Conservation (phyloP, 1,140 invertebrate species). For the Psix sp. region DNA sequence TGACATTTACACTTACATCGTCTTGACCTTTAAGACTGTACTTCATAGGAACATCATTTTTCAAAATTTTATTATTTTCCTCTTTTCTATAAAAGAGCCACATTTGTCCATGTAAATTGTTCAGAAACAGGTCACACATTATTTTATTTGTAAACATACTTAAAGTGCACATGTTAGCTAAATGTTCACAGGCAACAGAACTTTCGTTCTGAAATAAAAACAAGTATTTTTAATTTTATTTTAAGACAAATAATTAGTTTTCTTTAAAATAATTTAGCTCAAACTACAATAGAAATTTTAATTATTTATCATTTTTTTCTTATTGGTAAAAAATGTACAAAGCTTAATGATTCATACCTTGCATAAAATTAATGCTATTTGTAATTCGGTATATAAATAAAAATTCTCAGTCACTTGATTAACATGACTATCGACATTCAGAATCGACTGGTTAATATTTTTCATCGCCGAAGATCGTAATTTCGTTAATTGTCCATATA, state of each 20-base stretch:
- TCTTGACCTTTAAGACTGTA: conserved; percentile 77
- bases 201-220: conserved; percentile 75
- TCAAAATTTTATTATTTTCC: conserved; percentile 74
- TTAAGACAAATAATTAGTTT: background rate
- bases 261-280: conserved; percentile 9
- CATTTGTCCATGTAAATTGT: conserved; percentile 70
- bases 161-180: conserved; percentile 84
- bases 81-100: conserved; percentile 79
- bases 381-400: conserved; percentile 76
- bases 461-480: conserved; percentile 73
- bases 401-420: conserved; percentile 73
- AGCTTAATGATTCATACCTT: conserved; percentile 68
- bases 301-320: too few relatives aligned
- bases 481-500: conserved; percentile 56
- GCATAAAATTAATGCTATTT: conserved; percentile 76
- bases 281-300: background rate
- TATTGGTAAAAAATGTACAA: background rate
- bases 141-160: conserved; percentile 77
- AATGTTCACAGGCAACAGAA: conserved; percentile 80
- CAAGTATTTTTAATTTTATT: conserved; percentile 47
- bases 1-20: conserved; percentile 63
- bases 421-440: conserved; percentile 71
- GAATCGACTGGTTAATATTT: conserved; percentile 62
- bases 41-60: conserved; percentile 76
- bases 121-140: conserved; percentile 35